Evolutionary conservation across 2,797 vertebrate species (phyloP).

Genomic region (Morus bassanus): DNA sequence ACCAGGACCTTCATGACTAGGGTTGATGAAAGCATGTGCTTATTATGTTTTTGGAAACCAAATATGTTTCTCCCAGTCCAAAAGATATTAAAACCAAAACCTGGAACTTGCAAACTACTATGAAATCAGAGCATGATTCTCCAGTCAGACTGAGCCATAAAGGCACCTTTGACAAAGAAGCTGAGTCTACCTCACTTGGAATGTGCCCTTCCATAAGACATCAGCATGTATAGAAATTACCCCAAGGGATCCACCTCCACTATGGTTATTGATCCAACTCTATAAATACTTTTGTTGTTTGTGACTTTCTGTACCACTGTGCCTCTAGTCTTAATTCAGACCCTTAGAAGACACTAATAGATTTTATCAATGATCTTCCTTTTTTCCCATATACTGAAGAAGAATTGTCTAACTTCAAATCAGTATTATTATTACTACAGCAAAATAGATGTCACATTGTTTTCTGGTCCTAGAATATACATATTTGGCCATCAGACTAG

Average conservation of each 20-base stretch:
- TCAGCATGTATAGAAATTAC: neutral
- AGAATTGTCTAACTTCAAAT: neutral
- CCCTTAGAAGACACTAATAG: neutral
- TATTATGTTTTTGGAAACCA: neutral
- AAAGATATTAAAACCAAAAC: neutral
- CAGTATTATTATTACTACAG: neutral
- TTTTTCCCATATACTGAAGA: neutral
- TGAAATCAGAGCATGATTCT: neutral
- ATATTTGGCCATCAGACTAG: neutral
- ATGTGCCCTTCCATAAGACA: neutral
- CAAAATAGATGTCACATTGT: neutral
- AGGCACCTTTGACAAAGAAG: neutral
- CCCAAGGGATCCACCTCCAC: neutral
- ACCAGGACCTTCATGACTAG: neutral
- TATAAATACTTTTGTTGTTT: neutral
- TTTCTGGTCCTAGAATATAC: neutral
- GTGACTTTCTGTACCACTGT: neutral
- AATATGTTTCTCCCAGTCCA: neutral
- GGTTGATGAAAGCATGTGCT: rapidly evolving
- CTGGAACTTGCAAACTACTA: neutral
- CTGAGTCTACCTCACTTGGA: neutral
- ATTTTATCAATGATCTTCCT: neutral
- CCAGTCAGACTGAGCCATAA: neutral
- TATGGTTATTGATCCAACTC: rapidly evolving
- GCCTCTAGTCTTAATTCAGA: neutral